Evolutionary conservation across 2,797 vertebrate genomes (phyloP).

Genomic region (Clarias platycephalus): DNA sequence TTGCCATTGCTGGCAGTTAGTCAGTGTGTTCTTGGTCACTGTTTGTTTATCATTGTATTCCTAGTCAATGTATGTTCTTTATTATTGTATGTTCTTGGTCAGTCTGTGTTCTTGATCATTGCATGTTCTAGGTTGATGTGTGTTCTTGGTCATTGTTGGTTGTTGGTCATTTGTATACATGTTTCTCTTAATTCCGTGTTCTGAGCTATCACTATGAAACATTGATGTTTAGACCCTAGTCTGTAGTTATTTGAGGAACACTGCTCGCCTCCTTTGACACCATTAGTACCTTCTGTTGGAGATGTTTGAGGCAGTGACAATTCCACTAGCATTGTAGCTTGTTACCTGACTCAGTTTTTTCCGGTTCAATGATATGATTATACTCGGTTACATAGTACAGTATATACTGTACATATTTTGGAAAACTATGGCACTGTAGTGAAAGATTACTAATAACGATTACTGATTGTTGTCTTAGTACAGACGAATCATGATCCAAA

Average conservation of each 20-base stretch:
- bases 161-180: not conserved
- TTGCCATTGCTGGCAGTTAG: not conserved
- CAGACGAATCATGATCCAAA: not conserved
- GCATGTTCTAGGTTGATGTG: not conserved
- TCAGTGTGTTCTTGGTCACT: not conserved
- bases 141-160: no score
- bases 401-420: no score
- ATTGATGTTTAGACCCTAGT: not conserved
- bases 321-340: not conserved
- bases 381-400: no score
- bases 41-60: not conserved
- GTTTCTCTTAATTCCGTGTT: not conserved
- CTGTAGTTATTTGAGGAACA: not conserved
- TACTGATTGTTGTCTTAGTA: not conserved
- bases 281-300: not conserved
- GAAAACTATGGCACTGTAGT: not conserved
- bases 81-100: not conserved
- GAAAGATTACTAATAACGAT: not conserved
- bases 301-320: not conserved
- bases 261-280: not conserved
- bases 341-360: not conserved
- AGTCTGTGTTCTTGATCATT: not conserved
- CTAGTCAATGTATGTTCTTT: not conserved
- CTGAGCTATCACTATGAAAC: not conserved
- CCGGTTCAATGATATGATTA: no score